These are phyloP conservation scores for Bembecia ichneumoniformis DNA, from an alignment of 2,888 invertebrate species.

Conservation along the genomic window DNA sequence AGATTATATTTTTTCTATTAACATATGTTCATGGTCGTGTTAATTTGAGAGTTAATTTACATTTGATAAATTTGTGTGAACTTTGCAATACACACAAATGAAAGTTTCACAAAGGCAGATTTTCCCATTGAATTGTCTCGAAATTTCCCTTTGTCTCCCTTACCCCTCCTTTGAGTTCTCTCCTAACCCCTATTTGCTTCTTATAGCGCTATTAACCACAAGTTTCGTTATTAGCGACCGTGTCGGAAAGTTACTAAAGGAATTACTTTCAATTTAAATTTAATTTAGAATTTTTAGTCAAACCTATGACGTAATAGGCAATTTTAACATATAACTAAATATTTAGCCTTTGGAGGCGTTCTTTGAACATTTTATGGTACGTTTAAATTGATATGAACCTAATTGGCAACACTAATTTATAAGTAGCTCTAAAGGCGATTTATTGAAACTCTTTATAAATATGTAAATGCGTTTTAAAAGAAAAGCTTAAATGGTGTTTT, in stretches of 20 bases:
- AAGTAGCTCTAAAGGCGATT: too few relatives aligned
- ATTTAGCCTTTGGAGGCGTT: too few relatives aligned
- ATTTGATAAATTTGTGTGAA: background rate
- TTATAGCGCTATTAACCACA: slow-evolving; percentile 53
- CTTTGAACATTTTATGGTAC: too few relatives aligned
- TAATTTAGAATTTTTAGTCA: slow-evolving; percentile 53
- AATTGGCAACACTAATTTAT: too few relatives aligned
- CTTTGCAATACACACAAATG: background rate
- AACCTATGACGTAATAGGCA: too few relatives aligned
- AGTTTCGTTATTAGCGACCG: slow-evolving; percentile 67
- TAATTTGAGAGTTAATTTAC: background rate
- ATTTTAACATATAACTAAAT: too few relatives aligned
- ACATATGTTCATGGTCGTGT: too few relatives aligned
- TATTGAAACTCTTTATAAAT: too few relatives aligned
- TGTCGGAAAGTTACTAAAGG: slow-evolving; percentile 59
- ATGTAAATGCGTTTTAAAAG: too few relatives aligned
- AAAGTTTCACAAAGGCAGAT: slow-evolving; percentile 57
- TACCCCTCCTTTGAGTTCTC: slow-evolving; percentile 13
- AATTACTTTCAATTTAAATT: slow-evolving; percentile 66
- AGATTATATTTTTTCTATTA: too few relatives aligned
- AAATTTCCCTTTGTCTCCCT: slow-evolving; percentile 36
- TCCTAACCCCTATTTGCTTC: slow-evolving; percentile 8
- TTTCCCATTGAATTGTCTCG: slow-evolving; percentile 63
- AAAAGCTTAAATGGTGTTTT: too few relatives aligned
- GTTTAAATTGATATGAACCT: too few relatives aligned